A percentile compares a stretch with the other conserved stretches of the same genome.
Evolutionary conservation across 2,888 invertebrate genomes (phyloP).

Genomic region (Spisula solida): DNA sequence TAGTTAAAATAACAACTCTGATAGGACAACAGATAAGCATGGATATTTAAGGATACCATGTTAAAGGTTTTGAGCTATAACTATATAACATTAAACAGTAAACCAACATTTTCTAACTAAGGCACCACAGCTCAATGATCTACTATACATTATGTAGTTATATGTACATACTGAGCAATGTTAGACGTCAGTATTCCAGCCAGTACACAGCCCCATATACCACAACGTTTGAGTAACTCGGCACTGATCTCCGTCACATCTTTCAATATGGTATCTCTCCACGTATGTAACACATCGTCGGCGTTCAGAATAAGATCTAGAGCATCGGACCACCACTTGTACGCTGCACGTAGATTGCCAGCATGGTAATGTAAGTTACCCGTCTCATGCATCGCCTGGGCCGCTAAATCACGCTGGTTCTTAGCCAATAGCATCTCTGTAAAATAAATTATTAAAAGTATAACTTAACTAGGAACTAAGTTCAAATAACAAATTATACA

Average conservation of each 20-base stretch:
- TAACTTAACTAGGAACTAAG: too few species aligned
- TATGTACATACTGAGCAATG: constrained; percentile 86
- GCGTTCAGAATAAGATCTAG: constrained; percentile 84
- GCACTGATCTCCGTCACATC: constrained; percentile 78
- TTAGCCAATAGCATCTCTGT: constrained; percentile 85
- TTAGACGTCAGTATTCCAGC: constrained; percentile 86
- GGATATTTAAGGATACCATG: too few species aligned
- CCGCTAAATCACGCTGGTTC: constrained; percentile 84
- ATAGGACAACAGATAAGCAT: too few species aligned
- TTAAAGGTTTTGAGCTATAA: too few species aligned
- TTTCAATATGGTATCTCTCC: constrained; percentile 76
- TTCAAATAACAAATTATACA: too few species aligned
- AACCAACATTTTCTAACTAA: background rate
- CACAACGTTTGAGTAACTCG: constrained; percentile 84
- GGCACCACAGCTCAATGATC: background rate
- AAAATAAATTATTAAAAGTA: constrained; percentile 38
- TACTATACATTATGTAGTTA: background rate
- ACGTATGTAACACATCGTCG: constrained; percentile 82
- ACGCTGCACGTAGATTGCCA: constrained; percentile 84
- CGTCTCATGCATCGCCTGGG: constrained; percentile 87
- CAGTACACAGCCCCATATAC: constrained; percentile 87
- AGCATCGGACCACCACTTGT: constrained; percentile 85
- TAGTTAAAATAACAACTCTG: too few species aligned
- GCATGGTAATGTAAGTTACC: constrained; percentile 86
- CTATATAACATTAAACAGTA: too few species aligned